These are phyloP conservation scores for Atethmia centrago DNA, from an alignment of 2,888 invertebrate genomes.

Conservation along the genomic window DNA sequence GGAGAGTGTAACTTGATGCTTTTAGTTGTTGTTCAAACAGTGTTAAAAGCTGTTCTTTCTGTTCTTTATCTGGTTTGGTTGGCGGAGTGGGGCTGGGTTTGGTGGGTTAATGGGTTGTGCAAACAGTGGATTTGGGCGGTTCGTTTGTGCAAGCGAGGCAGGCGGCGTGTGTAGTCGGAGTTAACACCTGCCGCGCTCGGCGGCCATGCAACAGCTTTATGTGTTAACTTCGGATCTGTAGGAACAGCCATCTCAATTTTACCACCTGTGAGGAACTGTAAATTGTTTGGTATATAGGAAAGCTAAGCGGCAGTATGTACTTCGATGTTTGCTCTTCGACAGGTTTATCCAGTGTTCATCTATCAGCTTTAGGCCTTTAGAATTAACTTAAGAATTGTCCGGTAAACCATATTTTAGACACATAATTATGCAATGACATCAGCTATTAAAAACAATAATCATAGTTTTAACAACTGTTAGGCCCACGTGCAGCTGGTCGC, in stretches of 20 bases:
- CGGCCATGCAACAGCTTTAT: slow-evolving; percentile 82
- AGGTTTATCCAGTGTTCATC: slow-evolving; percentile 35
- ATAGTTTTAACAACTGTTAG: slow-evolving; percentile 23
- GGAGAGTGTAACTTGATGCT: slow-evolving; percentile 77
- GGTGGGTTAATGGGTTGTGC: slow-evolving; percentile 78
- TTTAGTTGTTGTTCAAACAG: slow-evolving; percentile 81
- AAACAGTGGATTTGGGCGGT: slow-evolving; percentile 88
- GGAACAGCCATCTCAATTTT: slow-evolving; percentile 73
- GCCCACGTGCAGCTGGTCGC: slow-evolving; percentile 43
- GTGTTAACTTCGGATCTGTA: slow-evolving; percentile 77
- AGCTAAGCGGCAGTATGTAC: slow-evolving; percentile 47
- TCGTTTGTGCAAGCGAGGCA: slow-evolving; percentile 82
- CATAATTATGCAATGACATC: slow-evolving; percentile 10
- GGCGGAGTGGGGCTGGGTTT: slow-evolving; percentile 73
- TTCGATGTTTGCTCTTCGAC: slow-evolving; percentile 38
- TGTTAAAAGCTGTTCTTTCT: slow-evolving; percentile 75
- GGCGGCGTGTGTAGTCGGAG: slow-evolving; percentile 74
- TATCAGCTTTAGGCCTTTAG: slow-evolving; percentile 35
- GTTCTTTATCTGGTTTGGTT: slow-evolving; percentile 75
- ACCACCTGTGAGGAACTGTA: slow-evolving; percentile 79
- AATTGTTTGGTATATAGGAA: slow-evolving; percentile 75
- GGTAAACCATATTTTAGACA: slow-evolving; percentile 8
- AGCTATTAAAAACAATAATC: slow-evolving; percentile 26
- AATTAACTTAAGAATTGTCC: too few species aligned
- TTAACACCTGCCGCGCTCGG: slow-evolving; percentile 85